These are phyloP conservation scores for Pristionchus exspectatus DNA, from an alignment of 2,888 invertebrate species.

Conservation along the genomic window DNA sequence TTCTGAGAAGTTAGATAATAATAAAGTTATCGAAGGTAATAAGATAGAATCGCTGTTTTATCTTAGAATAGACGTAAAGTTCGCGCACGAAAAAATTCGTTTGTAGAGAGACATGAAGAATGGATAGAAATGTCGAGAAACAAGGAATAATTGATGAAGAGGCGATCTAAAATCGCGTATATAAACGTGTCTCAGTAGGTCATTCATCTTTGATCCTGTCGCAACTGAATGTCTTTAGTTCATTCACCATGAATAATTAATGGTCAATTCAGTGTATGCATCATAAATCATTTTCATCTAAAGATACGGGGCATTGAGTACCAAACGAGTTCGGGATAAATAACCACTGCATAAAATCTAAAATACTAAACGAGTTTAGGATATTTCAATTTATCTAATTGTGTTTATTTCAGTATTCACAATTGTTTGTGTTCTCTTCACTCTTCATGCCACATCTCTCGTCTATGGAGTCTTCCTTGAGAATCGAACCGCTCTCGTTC, in stretches of 20 bases:
- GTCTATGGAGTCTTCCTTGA: conserved; percentile 51
- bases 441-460: conserved; percentile 36
- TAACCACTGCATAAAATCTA: too few species aligned
- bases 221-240: neutral
- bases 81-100: neutral
- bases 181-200: neutral
- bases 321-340: too few species aligned
- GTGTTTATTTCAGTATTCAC: conserved; percentile 4
- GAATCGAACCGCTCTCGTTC: conserved; percentile 40
- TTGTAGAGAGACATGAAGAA: neutral
- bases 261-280: neutral
- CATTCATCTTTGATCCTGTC: neutral
- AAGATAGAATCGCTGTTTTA: neutral
- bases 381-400: neutral
- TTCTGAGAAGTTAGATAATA: neutral
- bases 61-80: neutral
- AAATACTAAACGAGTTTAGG: too few species aligned
- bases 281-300: neutral
- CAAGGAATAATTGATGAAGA: neutral
- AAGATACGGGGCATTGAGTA: neutral
- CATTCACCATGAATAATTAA: neutral
- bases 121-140: neutral
- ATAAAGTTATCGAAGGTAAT: neutral
- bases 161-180: neutral
- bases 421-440: conserved; percentile 49